A percentile compares a stretch with the other conserved stretches of the same genome.
These are phyloP conservation scores for Microctonus aethiopoides DNA, from an alignment of 2,888 invertebrate species.

Conservation along the genomic window DNA sequence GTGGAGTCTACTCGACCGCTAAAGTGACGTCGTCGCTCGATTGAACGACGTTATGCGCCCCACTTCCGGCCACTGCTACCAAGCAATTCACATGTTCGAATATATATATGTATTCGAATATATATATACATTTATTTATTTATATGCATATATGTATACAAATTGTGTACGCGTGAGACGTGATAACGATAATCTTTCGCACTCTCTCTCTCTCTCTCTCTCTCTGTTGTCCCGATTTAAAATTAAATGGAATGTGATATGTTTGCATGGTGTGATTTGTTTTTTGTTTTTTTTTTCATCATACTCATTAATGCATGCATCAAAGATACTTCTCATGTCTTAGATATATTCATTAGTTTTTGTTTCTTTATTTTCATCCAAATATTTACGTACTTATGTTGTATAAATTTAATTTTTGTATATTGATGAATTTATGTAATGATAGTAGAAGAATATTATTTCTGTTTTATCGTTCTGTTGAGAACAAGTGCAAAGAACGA, in stretches of 20 bases:
- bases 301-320: not conserved
- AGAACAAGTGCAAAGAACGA: too few species aligned
- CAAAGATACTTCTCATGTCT: not conserved
- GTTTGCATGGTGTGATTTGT: not conserved
- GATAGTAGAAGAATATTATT: too few species aligned
- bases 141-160: not conserved
- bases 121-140: not conserved
- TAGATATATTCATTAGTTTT: not conserved
- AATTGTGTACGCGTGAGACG: not conserved
- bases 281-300: not conserved
- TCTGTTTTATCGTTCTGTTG: too few species aligned
- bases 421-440: too few species aligned
- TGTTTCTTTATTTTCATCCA: not conserved
- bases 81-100: too few species aligned
- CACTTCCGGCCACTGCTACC: conserved; percentile 16
- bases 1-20: conserved; percentile 22
- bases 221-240: not conserved
- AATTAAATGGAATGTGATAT: not conserved
- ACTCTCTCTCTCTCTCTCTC: not conserved
- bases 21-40: conserved; percentile 13
- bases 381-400: too few species aligned
- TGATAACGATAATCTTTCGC: conserved; percentile 18
- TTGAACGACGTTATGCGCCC: conserved; percentile 8
- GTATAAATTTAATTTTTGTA: too few species aligned
- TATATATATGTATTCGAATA: too few species aligned